Evolutionary conservation across 2,113 vertebrate species (phyloP).

Genomic region (Hippopotamus amphibius): DNA sequence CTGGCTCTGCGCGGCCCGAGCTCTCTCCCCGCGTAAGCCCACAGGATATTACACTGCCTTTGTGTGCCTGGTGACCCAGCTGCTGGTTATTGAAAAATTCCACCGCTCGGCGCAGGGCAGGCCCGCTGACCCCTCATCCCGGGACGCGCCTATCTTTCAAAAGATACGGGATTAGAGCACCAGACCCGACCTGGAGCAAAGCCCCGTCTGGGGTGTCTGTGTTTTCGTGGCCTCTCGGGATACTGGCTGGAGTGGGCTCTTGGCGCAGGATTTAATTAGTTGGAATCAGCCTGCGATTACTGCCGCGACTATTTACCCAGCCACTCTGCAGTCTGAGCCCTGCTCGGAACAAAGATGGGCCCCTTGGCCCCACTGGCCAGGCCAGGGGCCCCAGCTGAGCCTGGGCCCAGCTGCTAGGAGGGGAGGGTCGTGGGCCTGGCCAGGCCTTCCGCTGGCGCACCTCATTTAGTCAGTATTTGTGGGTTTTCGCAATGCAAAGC

Average conservation of each 20-base stretch:
- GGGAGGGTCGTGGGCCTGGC: neutral
- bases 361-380: conserved; percentile 66
- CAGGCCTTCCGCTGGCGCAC: conserved; percentile 57
- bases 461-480: conserved; percentile 76
- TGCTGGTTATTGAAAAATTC: conserved; percentile 99
- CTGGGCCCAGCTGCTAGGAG: conserved; percentile 68
- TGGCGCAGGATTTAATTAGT: conserved; percentile 98
- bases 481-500: conserved; percentile 79
- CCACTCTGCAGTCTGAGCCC: conserved; percentile 93
- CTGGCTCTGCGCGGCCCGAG: conserved; percentile 37
- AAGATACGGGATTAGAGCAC: conserved; percentile 97
- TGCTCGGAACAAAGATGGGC: conserved; percentile 90
- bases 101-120: conserved; percentile 94
- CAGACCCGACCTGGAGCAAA: conserved; percentile 92
- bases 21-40: conserved; percentile 84
- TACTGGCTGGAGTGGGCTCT: conserved; percentile 94
- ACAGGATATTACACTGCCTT: conserved; percentile 98
- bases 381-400: conserved; percentile 79
- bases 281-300: conserved; percentile 96
- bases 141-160: conserved; percentile 96
- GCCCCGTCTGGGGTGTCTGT: conserved; percentile 89
- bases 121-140: conserved; percentile 93
- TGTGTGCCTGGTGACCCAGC: conserved; percentile 97
- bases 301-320: conserved; percentile 95
- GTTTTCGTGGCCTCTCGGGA: conserved; percentile 89